phyloP scores from a whole-genome alignment of 2,113 vertebrate genomes.

The Emydura subglobosa region DNA sequence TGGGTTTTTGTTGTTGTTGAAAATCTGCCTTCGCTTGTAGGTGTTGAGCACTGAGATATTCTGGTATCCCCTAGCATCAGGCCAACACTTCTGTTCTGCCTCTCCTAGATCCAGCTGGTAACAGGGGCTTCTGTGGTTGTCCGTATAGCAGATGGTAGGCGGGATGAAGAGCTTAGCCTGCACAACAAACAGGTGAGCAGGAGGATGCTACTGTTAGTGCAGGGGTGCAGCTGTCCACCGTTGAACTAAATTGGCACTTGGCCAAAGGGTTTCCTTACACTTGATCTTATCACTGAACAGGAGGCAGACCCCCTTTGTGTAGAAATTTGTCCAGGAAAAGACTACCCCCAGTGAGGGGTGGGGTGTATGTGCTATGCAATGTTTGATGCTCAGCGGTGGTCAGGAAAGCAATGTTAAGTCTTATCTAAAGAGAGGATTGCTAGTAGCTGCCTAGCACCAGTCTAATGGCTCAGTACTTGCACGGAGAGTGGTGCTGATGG shows the following conservation, averaged over 20 bases:
- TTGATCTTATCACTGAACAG: not conserved
- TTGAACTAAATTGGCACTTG: not conserved
- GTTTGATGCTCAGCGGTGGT: not conserved
- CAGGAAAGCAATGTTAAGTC: not conserved
- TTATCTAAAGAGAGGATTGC: not conserved
- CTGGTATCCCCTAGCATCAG: not conserved
- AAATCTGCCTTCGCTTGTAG: not conserved
- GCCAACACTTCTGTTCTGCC: not conserved
- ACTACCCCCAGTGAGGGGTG: not conserved
- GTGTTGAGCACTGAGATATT: not conserved
- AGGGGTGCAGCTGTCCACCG: not conserved
- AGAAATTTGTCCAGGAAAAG: not conserved
- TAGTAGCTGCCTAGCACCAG: not conserved
- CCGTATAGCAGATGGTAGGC: constrained; percentile 46
- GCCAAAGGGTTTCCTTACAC: not conserved
- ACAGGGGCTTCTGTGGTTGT: constrained; percentile 41
- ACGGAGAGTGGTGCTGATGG: not conserved
- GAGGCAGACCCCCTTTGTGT: not conserved
- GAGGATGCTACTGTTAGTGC: not conserved
- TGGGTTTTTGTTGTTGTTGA: not conserved
- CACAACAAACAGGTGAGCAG: not conserved
- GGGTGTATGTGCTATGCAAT: not conserved
- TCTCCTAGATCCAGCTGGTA: constrained; percentile 29
- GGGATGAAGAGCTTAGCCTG: constrained; percentile 5
- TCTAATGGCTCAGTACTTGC: not conserved